Evolutionary conservation across 2,113 vertebrate genomes (phyloP).

Genomic region (zebrafish (Danio rerio)): GRCz12tu NC_133178.1:30856001-30856500

Average conservation of each 20-base stretch:
- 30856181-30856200: constrained; percentile 13
- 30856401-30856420: background rate
- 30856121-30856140: constrained; percentile 10
- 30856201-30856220: constrained; percentile 30
- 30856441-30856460: background rate
- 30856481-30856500: background rate
- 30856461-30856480: constrained; percentile 9
- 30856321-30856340: background rate
- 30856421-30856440: background rate
- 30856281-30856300: constrained; percentile 11
- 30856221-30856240: constrained; percentile 17
- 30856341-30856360: background rate
- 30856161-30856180: background rate
- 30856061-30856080: background rate
- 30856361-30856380: background rate
- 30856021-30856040: constrained; percentile 13
- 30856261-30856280: constrained; percentile 25
- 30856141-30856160: background rate
- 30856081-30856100: background rate
- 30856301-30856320: background rate
- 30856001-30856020: constrained; percentile 37
- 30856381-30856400: background rate
- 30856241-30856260: background rate
- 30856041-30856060: background rate
- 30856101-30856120: constrained; percentile 37